Evolutionary conservation across 2,797 vertebrate genomes (phyloP).

Genomic region (Hydrocynus forskahlii): DNA sequence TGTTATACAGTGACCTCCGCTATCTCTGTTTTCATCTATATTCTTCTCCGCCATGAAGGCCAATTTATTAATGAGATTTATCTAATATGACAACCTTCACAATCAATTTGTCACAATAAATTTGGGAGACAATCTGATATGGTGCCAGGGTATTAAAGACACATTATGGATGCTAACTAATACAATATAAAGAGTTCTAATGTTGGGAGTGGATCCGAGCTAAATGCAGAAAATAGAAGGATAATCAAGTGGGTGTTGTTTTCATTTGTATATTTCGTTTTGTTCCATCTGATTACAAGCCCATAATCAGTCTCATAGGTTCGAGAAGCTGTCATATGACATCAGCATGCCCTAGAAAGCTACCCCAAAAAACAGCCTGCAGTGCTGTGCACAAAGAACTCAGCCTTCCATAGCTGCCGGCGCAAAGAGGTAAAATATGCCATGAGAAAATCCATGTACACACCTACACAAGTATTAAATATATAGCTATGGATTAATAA

Average conservation of each 20-base stretch:
- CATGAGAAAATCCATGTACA: neutral
- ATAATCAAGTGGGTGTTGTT: conserved; percentile 15
- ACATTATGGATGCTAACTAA: conserved; percentile 69
- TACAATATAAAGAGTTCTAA: conserved; percentile 66
- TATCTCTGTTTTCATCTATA: conserved; percentile 15
- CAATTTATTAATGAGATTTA: conserved; percentile 62
- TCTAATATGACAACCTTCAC: conserved; percentile 66
- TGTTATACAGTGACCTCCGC: neutral
- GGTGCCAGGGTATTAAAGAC: conserved; percentile 60
- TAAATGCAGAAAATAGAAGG: conserved; percentile 43
- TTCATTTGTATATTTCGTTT: conserved; percentile 21
- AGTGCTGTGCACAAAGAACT: conserved; percentile 6
- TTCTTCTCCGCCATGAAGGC: conserved; percentile 50
- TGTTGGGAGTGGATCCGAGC: conserved; percentile 51
- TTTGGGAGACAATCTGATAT: conserved; percentile 62
- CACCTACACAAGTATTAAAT: conserved; percentile 42
- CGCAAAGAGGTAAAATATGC: neutral
- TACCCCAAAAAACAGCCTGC: conserved; percentile 5
- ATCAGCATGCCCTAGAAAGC: neutral
- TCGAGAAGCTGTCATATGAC: conserved; percentile 6
- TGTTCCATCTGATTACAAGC: neutral
- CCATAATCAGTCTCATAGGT: conserved; percentile 34
- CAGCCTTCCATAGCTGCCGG: neutral
- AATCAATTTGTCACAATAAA: conserved; percentile 67
- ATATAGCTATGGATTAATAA: conserved; percentile 56